phyloP scores from a whole-genome alignment of 2,888 invertebrate genomes.

The Ichneumon xanthorius region DNA sequence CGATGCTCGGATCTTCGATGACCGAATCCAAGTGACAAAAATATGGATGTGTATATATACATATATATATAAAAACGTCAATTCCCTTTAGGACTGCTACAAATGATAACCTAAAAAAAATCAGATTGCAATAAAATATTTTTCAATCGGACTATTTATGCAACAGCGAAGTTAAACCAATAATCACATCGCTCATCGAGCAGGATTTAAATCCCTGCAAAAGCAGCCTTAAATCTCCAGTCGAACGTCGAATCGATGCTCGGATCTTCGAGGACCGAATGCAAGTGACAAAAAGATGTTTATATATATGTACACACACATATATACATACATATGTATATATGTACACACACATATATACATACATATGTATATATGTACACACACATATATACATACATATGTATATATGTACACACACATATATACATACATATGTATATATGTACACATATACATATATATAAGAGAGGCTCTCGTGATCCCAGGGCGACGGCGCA shows the following conservation, averaged over 20 bases:
- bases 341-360: too few relatives aligned
- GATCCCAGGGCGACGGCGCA: slow-evolving; percentile 45
- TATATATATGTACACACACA: background rate
- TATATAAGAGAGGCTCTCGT: background rate
- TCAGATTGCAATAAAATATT: background rate
- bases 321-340: slow-evolving; percentile 14
- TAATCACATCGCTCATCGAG: background rate
- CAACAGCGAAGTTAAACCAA: background rate
- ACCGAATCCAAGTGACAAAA: background rate
- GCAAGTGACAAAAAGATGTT: background rate
- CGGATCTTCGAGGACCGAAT: background rate
- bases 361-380: too few relatives aligned
- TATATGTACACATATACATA: background rate
- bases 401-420: too few relatives aligned
- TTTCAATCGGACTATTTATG: background rate
- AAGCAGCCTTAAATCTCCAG: background rate
- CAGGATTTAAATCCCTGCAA: background rate
- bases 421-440: slow-evolving; percentile 37
- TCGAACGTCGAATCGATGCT: background rate
- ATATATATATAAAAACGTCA: too few relatives aligned
- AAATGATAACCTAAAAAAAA: too few relatives aligned
- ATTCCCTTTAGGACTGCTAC: too few relatives aligned
- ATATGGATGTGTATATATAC: too few relatives aligned
- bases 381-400: too few relatives aligned
- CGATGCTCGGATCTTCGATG: background rate